These are phyloP conservation scores for Dynastes hyllus DNA, from an alignment of 2,888 invertebrate genomes.

Conservation along the genomic window DNA sequence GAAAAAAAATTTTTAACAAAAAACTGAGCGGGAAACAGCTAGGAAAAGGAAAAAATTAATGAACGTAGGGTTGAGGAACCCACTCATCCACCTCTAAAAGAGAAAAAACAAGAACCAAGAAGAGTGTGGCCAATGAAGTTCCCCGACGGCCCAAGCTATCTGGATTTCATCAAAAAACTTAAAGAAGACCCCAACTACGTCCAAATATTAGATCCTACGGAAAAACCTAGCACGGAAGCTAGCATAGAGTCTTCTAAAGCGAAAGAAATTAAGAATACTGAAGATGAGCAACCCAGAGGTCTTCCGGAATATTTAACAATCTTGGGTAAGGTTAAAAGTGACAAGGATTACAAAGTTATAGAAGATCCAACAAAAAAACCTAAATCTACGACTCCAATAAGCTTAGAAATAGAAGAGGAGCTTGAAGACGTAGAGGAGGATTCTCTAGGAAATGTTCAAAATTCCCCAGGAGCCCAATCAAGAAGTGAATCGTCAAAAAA, in stretches of 20 bases:
- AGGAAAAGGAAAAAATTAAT: slow-evolving; percentile 59
- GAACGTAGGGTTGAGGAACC: slow-evolving; percentile 60
- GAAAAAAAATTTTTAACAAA: slow-evolving; percentile 67
- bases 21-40: slow-evolving; percentile 56
- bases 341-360: slow-evolving; percentile 64
- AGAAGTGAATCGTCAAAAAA: slow-evolving; percentile 26
- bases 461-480: slow-evolving; percentile 63
- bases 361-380: slow-evolving; percentile 60
- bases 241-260: slow-evolving; percentile 32
- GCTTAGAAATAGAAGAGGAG: slow-evolving; percentile 37
- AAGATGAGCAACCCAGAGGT: slow-evolving; percentile 55
- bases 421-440: slow-evolving; percentile 48
- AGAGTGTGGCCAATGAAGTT: slow-evolving; percentile 46
- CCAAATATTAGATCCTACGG: slow-evolving; percentile 66
- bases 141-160: slow-evolving; percentile 61
- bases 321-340: slow-evolving; percentile 63
- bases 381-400: slow-evolving; percentile 28
- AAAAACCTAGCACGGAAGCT: slow-evolving; percentile 58
- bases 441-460: slow-evolving; percentile 58
- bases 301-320: slow-evolving; percentile 67
- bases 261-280: slow-evolving; percentile 39
- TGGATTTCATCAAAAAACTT: slow-evolving; percentile 66
- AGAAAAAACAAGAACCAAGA: slow-evolving; percentile 51
- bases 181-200: slow-evolving; percentile 63
- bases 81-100: slow-evolving; percentile 58